Conservation (phyloP, 1,140 invertebrate species). For the Drosophila fuyamai region DNA sequence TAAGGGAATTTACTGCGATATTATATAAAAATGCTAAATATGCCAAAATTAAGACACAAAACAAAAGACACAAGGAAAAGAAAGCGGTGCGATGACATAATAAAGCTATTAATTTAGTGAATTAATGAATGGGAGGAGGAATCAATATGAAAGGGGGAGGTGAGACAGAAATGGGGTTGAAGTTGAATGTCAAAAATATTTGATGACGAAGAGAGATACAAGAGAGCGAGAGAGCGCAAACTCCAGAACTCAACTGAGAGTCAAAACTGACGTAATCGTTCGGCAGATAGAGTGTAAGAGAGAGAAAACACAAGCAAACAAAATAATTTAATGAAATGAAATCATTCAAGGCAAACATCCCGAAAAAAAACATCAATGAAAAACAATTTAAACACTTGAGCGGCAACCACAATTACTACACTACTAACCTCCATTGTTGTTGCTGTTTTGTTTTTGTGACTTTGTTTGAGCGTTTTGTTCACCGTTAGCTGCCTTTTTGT, state of each 20-base stretch:
- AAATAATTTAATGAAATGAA: slow-evolving; percentile 63
- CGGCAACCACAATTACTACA: slow-evolving; percentile 26
- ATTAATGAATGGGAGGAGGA: slow-evolving; percentile 40
- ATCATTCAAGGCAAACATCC: slow-evolving; percentile 73
- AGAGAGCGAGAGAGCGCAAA: slow-evolving; percentile 61
- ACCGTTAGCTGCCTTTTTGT: slow-evolving; percentile 29
- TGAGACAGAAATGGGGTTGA: slow-evolving; percentile 32
- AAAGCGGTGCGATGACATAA: slow-evolving; percentile 73
- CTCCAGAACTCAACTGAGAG: slow-evolving; percentile 60
- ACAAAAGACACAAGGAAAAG: slow-evolving; percentile 47
- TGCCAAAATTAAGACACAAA: slow-evolving; percentile 23
- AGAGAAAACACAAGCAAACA: slow-evolving; percentile 34
- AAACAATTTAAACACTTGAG: slow-evolving; percentile 52
- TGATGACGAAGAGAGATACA: slow-evolving; percentile 25
- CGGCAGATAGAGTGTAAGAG: slow-evolving; percentile 15
- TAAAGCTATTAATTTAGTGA: slow-evolving; percentile 55
- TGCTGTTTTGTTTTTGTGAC: slow-evolving; percentile 52
- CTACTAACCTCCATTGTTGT: slow-evolving; percentile 71
- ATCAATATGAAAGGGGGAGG: not conserved
- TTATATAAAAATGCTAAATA: slow-evolving; percentile 72
- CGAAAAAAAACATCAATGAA: slow-evolving; percentile 61
- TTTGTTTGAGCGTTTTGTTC: slow-evolving; percentile 33
- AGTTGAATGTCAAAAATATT: slow-evolving; percentile 41
- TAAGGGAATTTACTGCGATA: slow-evolving; percentile 16
- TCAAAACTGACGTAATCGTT: slow-evolving; percentile 75